phyloP scores from a whole-genome alignment of 2,113 vertebrate genomes.

The Bubalus kerabau region DNA sequence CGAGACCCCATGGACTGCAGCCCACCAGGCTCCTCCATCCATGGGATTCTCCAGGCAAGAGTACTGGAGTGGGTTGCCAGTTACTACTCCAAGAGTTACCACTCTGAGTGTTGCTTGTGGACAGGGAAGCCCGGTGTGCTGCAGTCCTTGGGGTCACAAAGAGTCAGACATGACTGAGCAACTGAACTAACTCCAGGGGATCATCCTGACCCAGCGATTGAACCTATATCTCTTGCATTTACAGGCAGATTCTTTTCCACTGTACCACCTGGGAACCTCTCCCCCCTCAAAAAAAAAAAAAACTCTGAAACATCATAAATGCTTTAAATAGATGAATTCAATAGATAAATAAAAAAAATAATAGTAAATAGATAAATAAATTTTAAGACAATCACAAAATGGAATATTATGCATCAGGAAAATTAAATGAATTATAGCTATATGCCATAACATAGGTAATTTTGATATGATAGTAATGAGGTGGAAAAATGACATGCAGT shows the following conservation, averaged over 20 bases:
- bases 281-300: not conserved
- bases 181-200: not conserved
- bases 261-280: not conserved
- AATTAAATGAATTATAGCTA: not conserved
- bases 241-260: not conserved
- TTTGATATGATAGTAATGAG: not conserved
- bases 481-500: not conserved
- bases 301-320: not conserved
- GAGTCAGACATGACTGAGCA: not conserved
- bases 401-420: not conserved
- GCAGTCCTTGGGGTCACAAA: not conserved
- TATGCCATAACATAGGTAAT: not conserved
- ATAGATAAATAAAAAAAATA: not conserved
- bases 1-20: not conserved
- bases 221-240: not conserved
- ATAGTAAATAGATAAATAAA: not conserved
- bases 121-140: not conserved
- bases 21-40: not conserved
- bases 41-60: not conserved
- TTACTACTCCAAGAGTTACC: not conserved
- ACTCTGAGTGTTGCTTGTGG: not conserved
- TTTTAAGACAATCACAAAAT: not conserved
- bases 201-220: not conserved
- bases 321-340: not conserved
- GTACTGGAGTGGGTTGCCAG: not conserved